These are phyloP conservation scores for Rallus crepitans DNA, from an alignment of 2,797 vertebrate species.

Conservation along the genomic window DNA sequence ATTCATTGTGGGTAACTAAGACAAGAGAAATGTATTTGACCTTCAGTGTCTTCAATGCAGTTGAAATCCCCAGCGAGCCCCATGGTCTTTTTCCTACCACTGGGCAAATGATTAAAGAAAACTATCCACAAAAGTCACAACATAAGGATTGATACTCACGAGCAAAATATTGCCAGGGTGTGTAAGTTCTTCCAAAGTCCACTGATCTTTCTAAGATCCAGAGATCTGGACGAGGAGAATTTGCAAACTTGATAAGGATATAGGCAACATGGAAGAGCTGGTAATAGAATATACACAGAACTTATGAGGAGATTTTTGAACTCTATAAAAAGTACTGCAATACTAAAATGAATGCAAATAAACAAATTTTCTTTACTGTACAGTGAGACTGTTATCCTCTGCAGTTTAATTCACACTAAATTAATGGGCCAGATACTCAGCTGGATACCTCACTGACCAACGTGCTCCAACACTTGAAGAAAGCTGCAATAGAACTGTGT, in stretches of 20 bases:
- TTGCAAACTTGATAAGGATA: constrained; percentile 94
- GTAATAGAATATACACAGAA: constrained; percentile 46
- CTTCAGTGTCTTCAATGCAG: not conserved
- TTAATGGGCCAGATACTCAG: not conserved
- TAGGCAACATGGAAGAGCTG: constrained; percentile 96
- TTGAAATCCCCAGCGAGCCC: not conserved
- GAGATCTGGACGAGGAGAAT: constrained; percentile 94
- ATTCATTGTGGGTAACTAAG: not conserved
- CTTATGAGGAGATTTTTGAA: not conserved
- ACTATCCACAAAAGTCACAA: not conserved
- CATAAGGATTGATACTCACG: constrained; percentile 82
- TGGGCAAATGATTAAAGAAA: not conserved
- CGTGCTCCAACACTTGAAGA: not conserved
- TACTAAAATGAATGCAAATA: not conserved
- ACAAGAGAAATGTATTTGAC: not conserved
- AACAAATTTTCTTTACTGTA: not conserved
- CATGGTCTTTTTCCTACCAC: not conserved
- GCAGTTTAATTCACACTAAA: not conserved
- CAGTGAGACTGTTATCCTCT: not conserved
- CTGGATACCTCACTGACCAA: not conserved
- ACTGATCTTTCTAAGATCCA: constrained; percentile 93
- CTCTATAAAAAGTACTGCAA: not conserved
- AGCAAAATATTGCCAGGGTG: constrained; percentile 95
- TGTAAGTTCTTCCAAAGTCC: constrained; percentile 90
- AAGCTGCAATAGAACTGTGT: not conserved